Evolutionary conservation across 2,888 invertebrate genomes (phyloP).

Genomic region (Palloptera scutellata): DNA sequence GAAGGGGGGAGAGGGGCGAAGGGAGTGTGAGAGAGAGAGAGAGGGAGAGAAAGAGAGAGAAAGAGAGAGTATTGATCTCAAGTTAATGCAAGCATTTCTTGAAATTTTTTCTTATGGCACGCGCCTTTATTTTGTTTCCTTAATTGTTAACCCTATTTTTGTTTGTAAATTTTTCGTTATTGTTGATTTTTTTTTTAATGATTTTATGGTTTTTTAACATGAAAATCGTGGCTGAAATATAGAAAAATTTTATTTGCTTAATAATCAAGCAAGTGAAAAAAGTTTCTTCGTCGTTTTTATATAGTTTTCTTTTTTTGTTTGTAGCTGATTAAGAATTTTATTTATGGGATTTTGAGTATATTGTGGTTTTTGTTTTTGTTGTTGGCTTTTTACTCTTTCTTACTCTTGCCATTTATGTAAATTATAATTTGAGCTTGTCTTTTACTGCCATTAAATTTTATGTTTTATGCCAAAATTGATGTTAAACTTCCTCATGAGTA

Average conservation of each 20-base stretch:
- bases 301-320: background rate
- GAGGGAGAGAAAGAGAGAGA: too few relatives aligned
- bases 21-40: too few relatives aligned
- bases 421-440: constrained; percentile 5
- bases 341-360: constrained; percentile 16
- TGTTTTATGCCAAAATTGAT: too few relatives aligned
- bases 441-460: constrained; percentile 1
- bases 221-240: constrained; percentile 28
- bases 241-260: background rate
- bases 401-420: constrained; percentile 2
- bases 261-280: too few relatives aligned
- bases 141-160: constrained; percentile 1
- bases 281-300: background rate
- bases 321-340: constrained; percentile 21
- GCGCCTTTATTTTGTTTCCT: constrained; percentile 11
- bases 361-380: background rate
- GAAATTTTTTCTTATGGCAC: constrained; percentile 10
- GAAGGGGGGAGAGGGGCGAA: too few relatives aligned
- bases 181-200: constrained; percentile 20
- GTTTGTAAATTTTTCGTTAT: constrained; percentile 1
- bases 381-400: background rate
- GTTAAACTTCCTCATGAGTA: too few relatives aligned
- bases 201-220: constrained; percentile 34
- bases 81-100: constrained; percentile 2
- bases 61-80: too few relatives aligned